Base-by-base conservation (phyloP, 2,888 invertebrate species). In the Scaeva pyrastri region DNA sequence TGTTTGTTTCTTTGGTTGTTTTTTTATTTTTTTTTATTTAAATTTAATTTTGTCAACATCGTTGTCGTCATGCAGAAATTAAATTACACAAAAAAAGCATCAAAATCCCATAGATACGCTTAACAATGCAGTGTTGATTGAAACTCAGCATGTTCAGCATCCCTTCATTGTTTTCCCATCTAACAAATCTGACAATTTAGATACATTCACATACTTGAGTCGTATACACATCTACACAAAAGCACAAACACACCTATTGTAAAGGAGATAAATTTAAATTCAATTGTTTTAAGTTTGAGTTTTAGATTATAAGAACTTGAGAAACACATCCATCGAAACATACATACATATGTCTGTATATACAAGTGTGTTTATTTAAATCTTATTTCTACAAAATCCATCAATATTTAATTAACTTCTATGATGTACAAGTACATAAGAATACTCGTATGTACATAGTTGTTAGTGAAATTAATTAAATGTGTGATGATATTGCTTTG, bases 51-150 rank as follows among this genome's bases (percentile, higher is more conserved):
- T 23, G 19, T 52, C 23, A 43, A 26, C 36, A 39, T 36, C 48
- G 31, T 74, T 36, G 70, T 74, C n/a, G 55, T 43, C 11, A 41
- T 66, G 23, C 21, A 68, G n/a, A 68, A 60, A 2, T 8, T 39
- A 14, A 14, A 19, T 2, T 7, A 31, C 31, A 12, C 14, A 41
- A 39, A 41, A 21, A 14, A 60, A 81, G 56, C 64, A 76, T 56
- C 58, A 26, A 77, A 73, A 72, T 41, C 77, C n/a, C 60, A 68
- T 43, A 31, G 52, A 21, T 56, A 71, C 56, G 55, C 76, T 36
- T 50, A 76, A 76, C 82, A 82, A 77, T 73, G 76, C 72, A 31
- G 71, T 77, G 72, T 68, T 77, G 68, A 77, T 82, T 73, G 71
- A 72, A 62, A 62, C 70, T 68, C 23, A 26, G 16, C 50, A 50